Evolutionary conservation across 2,113 vertebrate species (phyloP), one percentile per base, ranked within the genome.

Genomic region (Oenanthe melanoleuca): DNA sequence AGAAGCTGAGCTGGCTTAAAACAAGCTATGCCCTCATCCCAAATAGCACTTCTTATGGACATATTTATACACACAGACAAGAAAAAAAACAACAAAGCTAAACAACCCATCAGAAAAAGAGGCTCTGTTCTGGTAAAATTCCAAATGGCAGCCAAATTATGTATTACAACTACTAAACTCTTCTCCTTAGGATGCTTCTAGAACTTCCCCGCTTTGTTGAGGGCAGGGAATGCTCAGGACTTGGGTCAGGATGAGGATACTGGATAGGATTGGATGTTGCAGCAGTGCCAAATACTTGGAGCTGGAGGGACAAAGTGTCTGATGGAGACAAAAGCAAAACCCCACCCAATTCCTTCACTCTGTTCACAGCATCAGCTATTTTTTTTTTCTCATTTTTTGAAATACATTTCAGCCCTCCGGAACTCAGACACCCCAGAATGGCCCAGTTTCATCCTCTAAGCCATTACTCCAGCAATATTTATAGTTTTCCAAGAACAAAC

Each of bases 401-500:
- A 80, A 52, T 22, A 72, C 31, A 23, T 82, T 70, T 59, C 63
- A 82, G 23, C 22, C 47, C 44, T 56, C 57, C 8, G 5, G 52
- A 82, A 79, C 23, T 34, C 61, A 85, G 34, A 66, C 31, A 75
- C 64, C 64, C 49, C 57, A 61, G 74, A 85, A 86, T 38, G 63
- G 71, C 31, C 64, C 78, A 33, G 75, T 60, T 89, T 37, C 66
- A 53, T 38, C 75, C 88, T 80, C 91, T 79, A 61, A 89, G 92
- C 81, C 82, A 71, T 80, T 82, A 47, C 69, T 94, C 82, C 80
- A 91, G 86, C 75, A 70, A 56, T 92, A 91, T 92, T 95, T 94
- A 88, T 86, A 47, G 93, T 90, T 91, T 89, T 96, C 96, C 84
- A 95, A 93, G 92, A 96, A 81, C 88, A 97, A 96, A 93, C 89